Evolutionary conservation across 2,113 vertebrate species (phyloP).

Genomic region (Echinops telfairi): DNA sequence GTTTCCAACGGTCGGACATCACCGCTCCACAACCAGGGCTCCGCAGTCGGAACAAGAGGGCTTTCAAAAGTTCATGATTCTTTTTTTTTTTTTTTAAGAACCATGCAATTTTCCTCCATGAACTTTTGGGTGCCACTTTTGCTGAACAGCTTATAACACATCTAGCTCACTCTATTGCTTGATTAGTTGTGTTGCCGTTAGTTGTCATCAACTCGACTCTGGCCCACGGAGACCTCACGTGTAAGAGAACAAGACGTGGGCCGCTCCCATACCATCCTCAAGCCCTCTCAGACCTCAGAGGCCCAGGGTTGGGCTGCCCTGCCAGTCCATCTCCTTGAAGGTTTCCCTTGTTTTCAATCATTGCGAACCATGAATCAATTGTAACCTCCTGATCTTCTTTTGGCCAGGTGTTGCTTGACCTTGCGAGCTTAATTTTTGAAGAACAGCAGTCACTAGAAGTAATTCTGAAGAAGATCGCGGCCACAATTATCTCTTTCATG

Average conservation of each 20-base stretch:
- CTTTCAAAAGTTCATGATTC: too few species aligned
- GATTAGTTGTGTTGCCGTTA: not conserved
- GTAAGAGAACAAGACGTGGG: not conserved
- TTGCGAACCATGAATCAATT: not conserved
- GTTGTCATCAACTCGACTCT: not conserved
- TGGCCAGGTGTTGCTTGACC: constrained; percentile 94
- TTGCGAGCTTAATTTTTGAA: constrained; percentile 98
- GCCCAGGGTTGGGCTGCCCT: not conserved
- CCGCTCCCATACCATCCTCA: not conserved
- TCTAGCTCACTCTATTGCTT: not conserved
- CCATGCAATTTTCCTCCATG: too few species aligned
- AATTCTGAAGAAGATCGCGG: constrained; percentile 96
- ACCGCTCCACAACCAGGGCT: too few species aligned
- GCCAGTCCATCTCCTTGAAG: not conserved
- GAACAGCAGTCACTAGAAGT: constrained; percentile 97
- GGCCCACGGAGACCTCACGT: not conserved
- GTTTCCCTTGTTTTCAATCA: not conserved
- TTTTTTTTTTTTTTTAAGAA: too few species aligned
- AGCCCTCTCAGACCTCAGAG: not conserved
- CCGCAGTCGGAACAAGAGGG: too few species aligned
- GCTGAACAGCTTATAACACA: not conserved
- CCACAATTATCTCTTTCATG: constrained; percentile 98
- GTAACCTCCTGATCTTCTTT: not conserved
- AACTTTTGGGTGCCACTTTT: too few species aligned
- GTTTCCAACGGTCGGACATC: too few species aligned